Base-by-base conservation (phyloP, 2,888 invertebrate genomes). In the Amiota minor region DNA sequence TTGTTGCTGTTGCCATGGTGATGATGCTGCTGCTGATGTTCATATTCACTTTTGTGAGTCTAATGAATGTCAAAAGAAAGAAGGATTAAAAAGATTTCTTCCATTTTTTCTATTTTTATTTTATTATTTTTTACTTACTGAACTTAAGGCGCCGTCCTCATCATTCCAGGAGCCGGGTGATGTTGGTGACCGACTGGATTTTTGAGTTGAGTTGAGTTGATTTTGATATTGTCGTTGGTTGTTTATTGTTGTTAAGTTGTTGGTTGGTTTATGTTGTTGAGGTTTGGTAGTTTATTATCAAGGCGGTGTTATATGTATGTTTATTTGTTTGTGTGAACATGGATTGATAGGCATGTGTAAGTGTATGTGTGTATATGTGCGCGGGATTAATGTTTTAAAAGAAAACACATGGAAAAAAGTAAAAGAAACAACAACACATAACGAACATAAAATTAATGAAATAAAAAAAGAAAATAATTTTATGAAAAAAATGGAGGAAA, bases 101-200 rank as follows among this genome's bases (percentile, higher is more conserved):
- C 18, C 47, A n/a, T 4, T 62, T 20, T 14, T 35, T 14, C 14
- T 59, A 67, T n/a, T 50, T n/a, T n/a, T n/a, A n/a, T n/a, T n/a
- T n/a, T n/a, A n/a, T n/a, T 20, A 46, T 18, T 35, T 45, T 56
- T 55, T 71, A 81, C 89, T 87, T 78, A 89, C 89, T 81, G 88
- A 88, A 79, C 87, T 90, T 70, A 88, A 77, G 11, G 86, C 87
- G 49, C 86, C 89, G 73, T 90, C 90, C 72, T 90, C 90, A 76
- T 89, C 90, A 76, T 89, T 89, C 90, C 90, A 90, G 3, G 89
- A 89, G 74, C 88, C 86, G 47, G 89, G 89, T 59, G 89, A 89
- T 69, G 88, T 87, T 76, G 89, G 89, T 72, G 89, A 89, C 64
- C 90, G 89, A 83, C 90, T 90, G 74, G 49, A 72, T 70, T 59